Evolutionary conservation across 2,113 vertebrate genomes (phyloP), one percentile per base, ranked within the genome.

Genomic region (Corythornis vintsioides): DNA sequence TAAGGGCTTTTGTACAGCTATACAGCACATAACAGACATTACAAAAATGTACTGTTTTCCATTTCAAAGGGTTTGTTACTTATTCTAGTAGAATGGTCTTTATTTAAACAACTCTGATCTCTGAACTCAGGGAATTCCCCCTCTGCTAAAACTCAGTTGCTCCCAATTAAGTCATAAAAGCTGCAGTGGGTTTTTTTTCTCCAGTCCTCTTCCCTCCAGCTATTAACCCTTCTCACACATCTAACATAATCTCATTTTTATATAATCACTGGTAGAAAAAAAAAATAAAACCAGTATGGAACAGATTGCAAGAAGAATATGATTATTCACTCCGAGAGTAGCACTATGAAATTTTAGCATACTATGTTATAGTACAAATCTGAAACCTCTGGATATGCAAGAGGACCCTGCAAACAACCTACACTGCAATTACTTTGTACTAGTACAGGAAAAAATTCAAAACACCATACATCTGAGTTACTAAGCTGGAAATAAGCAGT

Each of bases 1-100:
- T 99, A 97, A 98, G 98, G 83, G 64, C 70, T 18, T 24, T 56
- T 65, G 6, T 63, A 33, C 64, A 83, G 24, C 55, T 4, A 25
- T 52, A 15, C 4, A 38, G 18, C 48, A 59, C 40, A 12, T 13
- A 61, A 40, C 42, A 25, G 26, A 86, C 53, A 42, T 22, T 64
- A 40, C 66, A 67, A 40, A 45, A 55, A 8, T 52, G 42, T 8
- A 21, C 1, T 1, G 21, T 31, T 85, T 76, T 78, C 64, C 22
- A 63, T 88, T 90, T 83, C 63, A 76, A 72, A 78, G 47, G 57
- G 48, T 63, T 67, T 52, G 6, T 28, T 29, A 3, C 40, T 74
- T 83, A 47, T 47, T 77, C 84, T 59, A 15, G 20, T 70, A 87
- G 55, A 83, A 83, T 72, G 22, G 26, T 70, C 61, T 89, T 92